phyloP scores from a whole-genome alignment of 1,140 invertebrate species.

The Listronotus oregonensis region DNA sequence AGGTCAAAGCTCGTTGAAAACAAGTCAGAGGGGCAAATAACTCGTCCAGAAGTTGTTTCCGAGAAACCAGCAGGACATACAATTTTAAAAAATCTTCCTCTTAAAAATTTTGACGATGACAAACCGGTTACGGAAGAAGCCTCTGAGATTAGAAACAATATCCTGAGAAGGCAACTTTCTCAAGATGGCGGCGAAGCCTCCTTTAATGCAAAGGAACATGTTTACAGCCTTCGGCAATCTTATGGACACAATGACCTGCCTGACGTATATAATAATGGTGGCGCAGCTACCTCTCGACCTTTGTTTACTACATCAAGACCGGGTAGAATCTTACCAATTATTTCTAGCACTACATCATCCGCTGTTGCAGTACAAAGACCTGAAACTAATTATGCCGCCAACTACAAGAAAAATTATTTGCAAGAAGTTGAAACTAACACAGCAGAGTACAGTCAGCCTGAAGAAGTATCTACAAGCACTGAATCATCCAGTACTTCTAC shows the following conservation, averaged over 20 bases:
- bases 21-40: constrained; percentile 50
- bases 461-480: constrained; percentile 38
- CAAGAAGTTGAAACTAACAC: constrained; percentile 40
- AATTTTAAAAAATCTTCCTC: constrained; percentile 37
- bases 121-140: constrained; percentile 61
- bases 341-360: constrained; percentile 43
- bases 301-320: constrained; percentile 68
- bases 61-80: constrained; percentile 45
- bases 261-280: constrained; percentile 68
- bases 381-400: constrained; percentile 47
- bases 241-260: constrained; percentile 63
- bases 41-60: constrained; percentile 44
- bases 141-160: constrained; percentile 58
- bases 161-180: constrained; percentile 63
- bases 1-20: neutral
- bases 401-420: constrained; percentile 42
- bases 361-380: constrained; percentile 50
- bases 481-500: constrained; percentile 39
- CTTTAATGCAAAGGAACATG: constrained; percentile 58
- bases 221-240: constrained; percentile 54
- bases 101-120: constrained; percentile 44
- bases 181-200: constrained; percentile 54
- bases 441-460: constrained; percentile 33
- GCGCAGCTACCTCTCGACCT: constrained; percentile 63
- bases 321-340: constrained; percentile 30